A percentile compares a stretch with the other conserved stretches of the same genome.
Evolutionary conservation across 1,140 invertebrate genomes (phyloP).

Genomic region (Zaprionus kolodkinae): DNA sequence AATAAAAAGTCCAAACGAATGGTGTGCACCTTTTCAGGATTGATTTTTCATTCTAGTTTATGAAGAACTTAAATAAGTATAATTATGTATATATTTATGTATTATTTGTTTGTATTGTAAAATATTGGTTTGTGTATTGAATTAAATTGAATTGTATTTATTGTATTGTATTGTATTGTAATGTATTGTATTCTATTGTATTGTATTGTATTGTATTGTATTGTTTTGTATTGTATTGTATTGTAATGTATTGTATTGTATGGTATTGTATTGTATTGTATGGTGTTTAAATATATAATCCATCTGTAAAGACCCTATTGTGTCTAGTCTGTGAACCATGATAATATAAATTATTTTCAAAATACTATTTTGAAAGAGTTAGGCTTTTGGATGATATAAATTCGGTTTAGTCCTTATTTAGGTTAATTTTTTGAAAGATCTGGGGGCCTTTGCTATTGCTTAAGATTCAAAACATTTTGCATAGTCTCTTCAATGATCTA

Average conservation of each 20-base stretch:
- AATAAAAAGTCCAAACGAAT: background rate
- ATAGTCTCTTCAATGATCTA: background rate
- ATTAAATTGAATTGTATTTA: background rate
- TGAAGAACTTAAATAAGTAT: conserved; percentile 14
- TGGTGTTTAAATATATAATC: conserved; percentile 36
- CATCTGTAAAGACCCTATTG: conserved; percentile 45
- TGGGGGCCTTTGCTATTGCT: conserved; percentile 23
- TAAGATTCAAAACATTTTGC: background rate
- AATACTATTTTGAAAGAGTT: conserved; percentile 3
- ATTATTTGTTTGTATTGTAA: conserved; percentile 5
- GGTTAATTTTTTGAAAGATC: conserved; percentile 11
- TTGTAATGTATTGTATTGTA: conserved; percentile 21
- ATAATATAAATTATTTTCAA: conserved; percentile 21
- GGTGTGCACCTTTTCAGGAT: background rate
- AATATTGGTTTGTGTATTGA: conserved; percentile 15
- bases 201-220: conserved; percentile 17
- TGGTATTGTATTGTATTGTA: conserved; percentile 5
- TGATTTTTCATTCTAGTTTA: background rate
- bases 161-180: conserved; percentile 13
- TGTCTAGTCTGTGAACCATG: conserved; percentile 26
- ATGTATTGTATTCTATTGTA: background rate
- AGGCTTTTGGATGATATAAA: conserved; percentile 56
- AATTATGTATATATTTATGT: conserved; percentile 23
- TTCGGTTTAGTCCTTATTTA: conserved; percentile 70
- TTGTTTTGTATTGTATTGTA: conserved; percentile 18